Evolutionary conservation across 2,113 vertebrate species (phyloP), one percentile per base, ranked within the genome.

Genomic region (Sorex fumeus): DNA sequence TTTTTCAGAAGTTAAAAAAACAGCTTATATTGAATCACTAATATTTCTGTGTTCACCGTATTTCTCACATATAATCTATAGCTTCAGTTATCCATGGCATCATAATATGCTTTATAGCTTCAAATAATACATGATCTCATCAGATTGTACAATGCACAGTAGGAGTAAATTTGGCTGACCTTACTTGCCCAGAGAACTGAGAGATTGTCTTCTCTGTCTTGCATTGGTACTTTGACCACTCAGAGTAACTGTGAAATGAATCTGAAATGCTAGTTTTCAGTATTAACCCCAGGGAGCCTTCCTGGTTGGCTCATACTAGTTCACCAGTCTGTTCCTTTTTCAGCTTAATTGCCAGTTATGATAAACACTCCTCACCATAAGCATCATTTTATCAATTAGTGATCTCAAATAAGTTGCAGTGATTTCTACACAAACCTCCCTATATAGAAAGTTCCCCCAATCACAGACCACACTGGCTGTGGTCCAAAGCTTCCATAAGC

Each of bases 351-450:
- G 32, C 72, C 28, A 57, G 30, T 45, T 79, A 18, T 45, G 27
- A 43, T 40, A 34, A 87, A 72, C 43, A 82, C 47, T 50, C 84
- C 23, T 93, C 28, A 23, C 28, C 30, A 11, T 3, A 32, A 50
- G 34, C 2, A 30, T 90, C 34, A 30, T 71, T 79, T 87, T 32
- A 47, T 32, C 36, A 86, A 77, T 86, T 30, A 91, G 45, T 76
- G 13, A 88, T 72, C 82, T 60, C 70, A 74, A 90, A 60, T 32
- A 12, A 72, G 28, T 62, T 87, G n/a, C 6, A 50, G 2, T 45
- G 40, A 47, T 40, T 4, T 21, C 4, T 19, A 43, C 30, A 71
- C 15, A 43, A 16, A 43, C 60, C 57, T 57, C 40, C 66, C 23
- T 72, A n/a, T 9, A 47, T 18, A 47, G 64, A 84, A 79, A 40